These are phyloP conservation scores for Cariama cristata DNA, from an alignment of 2,113 vertebrate genomes.

Conservation along the genomic window DNA sequence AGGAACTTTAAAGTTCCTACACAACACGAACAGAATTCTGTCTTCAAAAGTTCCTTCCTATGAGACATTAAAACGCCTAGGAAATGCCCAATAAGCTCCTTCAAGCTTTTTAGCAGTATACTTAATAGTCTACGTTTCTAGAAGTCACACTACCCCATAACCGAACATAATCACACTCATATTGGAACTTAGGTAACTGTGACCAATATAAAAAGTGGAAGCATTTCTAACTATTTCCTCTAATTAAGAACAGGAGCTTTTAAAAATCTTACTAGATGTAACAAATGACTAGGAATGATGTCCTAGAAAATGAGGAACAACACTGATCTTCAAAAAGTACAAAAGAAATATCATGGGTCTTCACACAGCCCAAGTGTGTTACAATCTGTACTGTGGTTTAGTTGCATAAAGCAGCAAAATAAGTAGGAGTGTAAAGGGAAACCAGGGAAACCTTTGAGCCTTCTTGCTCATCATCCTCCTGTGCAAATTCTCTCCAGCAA, in stretches of 20 bases:
- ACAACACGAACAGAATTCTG: neutral
- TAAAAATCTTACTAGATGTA: neutral
- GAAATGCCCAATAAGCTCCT: neutral
- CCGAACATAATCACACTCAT: neutral
- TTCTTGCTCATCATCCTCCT: neutral
- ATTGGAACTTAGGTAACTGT: neutral
- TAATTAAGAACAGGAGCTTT: neutral
- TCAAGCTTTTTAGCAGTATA: neutral
- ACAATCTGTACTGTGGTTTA: neutral
- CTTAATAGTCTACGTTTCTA: neutral
- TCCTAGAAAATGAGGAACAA: neutral
- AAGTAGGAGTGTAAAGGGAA: neutral
- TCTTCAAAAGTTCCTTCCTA: neutral
- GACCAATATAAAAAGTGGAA: neutral
- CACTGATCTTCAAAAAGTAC: neutral
- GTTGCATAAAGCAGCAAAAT: neutral
- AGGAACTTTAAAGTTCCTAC: neutral
- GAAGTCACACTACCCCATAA: neutral
- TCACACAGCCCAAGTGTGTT: neutral
- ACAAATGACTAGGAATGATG: neutral
- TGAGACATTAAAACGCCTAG: neutral
- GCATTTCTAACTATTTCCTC: neutral
- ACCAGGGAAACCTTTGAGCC: neutral
- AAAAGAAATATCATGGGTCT: neutral
- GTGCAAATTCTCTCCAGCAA: neutral